Conservation (phyloP, 2,113 vertebrate genomes). For the Corynorhinus townsendii region DNA sequence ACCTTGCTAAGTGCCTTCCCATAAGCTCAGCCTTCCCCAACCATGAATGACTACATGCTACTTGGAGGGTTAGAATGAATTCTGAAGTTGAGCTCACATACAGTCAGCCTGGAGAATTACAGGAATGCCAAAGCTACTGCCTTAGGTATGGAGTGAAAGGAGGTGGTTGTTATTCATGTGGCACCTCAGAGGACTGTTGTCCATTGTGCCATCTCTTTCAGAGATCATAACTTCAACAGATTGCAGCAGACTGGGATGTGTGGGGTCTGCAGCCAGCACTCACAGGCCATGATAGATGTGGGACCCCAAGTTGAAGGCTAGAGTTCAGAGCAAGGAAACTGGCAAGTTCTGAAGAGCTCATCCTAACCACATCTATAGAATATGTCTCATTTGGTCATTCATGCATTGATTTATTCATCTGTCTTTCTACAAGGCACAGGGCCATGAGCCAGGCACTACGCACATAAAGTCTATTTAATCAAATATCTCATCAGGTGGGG, state of each 20-base stretch:
- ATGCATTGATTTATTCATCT: neutral
- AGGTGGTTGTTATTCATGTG: accelerated
- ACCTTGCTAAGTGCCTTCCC: neutral
- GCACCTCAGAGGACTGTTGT: neutral
- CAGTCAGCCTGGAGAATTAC: neutral
- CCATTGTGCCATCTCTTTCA: neutral
- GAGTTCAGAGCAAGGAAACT: neutral
- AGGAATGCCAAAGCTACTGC: accelerated
- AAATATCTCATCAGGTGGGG: accelerated
- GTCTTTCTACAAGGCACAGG: accelerated
- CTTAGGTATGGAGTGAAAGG: accelerated
- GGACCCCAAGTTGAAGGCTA: neutral
- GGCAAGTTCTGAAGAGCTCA: too few relatives aligned
- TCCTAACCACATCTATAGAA: neutral
- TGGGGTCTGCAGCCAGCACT: neutral
- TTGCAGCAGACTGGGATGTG: neutral
- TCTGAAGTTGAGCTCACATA: neutral
- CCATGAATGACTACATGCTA: accelerated
- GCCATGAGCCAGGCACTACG: accelerated
- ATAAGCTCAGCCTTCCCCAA: neutral
- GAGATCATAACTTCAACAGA: neutral
- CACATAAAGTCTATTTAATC: accelerated
- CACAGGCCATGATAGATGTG: accelerated
- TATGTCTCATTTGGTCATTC: too few relatives aligned
- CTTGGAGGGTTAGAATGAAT: neutral